Conservation (phyloP, 2,888 invertebrate genomes). For the Leucophenga maculata region DNA sequence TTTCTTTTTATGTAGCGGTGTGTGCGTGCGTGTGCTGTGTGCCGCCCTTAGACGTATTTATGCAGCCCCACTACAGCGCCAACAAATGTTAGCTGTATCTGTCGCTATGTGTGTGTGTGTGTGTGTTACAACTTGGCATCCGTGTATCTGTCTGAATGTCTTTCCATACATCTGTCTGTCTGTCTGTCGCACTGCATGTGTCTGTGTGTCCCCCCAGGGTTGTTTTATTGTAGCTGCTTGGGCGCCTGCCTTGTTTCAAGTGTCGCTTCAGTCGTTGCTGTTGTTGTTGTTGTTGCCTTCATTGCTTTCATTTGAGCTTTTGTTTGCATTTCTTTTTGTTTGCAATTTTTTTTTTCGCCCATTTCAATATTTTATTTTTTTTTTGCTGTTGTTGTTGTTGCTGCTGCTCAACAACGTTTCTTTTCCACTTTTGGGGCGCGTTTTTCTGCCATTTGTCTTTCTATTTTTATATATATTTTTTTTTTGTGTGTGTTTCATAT, state of each 20-base stretch:
- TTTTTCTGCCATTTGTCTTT: conserved; percentile 18
- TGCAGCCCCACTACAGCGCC: too few species aligned
- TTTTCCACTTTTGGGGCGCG: conserved; percentile 7
- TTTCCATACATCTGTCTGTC: not conserved
- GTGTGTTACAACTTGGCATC: not conserved
- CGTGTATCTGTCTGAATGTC: not conserved
- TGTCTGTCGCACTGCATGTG: not conserved
- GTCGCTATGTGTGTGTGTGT: conserved; percentile 3
- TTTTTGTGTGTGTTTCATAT: conserved; percentile 15
- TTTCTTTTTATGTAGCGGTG: too few species aligned
- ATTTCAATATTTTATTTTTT: not conserved
- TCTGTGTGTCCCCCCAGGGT: conserved; percentile 16
- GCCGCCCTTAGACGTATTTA: not conserved
- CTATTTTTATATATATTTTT: not conserved
- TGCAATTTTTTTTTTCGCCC: not conserved
- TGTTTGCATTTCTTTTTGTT: conserved; percentile 19
- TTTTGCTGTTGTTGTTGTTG: not conserved
- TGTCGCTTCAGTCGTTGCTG: not conserved
- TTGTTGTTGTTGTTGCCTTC: conserved; percentile 21
- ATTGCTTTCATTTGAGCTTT: not conserved
- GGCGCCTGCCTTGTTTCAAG: conserved; percentile 5
- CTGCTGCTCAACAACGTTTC: conserved; percentile 21
- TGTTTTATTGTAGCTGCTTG: conserved; percentile 14
- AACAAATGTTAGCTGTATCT: not conserved
- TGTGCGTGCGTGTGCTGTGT: not conserved